Conservation (phyloP, 2,888 invertebrate genomes). For the Catocala nupta region DNA sequence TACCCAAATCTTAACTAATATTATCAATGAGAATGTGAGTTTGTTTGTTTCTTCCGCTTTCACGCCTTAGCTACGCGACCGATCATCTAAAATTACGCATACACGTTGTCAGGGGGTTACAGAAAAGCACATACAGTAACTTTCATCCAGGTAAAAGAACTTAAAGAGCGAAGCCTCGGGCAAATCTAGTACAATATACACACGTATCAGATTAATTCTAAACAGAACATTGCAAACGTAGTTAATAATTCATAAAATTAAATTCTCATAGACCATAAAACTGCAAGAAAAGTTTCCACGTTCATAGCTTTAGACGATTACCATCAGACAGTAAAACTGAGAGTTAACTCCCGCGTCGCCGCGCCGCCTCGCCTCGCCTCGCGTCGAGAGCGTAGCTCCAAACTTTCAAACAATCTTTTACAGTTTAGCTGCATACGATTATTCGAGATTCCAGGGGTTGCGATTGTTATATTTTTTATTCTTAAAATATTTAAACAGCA, state of each 20-base stretch:
- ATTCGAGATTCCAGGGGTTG: slow-evolving; percentile 11
- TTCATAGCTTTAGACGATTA: slow-evolving; percentile 12
- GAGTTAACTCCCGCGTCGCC: slow-evolving; percentile 15
- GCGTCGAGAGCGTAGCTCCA: slow-evolving; percentile 6
- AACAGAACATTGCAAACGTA: not conserved
- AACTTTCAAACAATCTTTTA: slow-evolving; percentile 25
- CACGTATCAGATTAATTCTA: not conserved
- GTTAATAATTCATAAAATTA: not conserved
- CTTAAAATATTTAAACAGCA: too few relatives aligned
- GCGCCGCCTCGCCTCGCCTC: too few relatives aligned
- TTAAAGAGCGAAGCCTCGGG: too few relatives aligned
- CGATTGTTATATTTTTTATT: slow-evolving; percentile 7
- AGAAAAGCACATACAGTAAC: too few relatives aligned
- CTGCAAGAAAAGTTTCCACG: not conserved
- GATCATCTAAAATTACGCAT: too few relatives aligned
- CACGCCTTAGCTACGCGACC: too few relatives aligned
- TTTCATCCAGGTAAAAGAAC: too few relatives aligned
- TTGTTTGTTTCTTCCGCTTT: too few relatives aligned
- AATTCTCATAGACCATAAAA: slow-evolving; percentile 7
- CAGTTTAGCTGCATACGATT: slow-evolving; percentile 25
- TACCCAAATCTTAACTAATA: too few relatives aligned
- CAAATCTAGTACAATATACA: not conserved
- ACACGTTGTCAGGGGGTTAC: too few relatives aligned
- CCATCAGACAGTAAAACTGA: slow-evolving; percentile 15
- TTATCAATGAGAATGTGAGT: too few relatives aligned